Base-by-base conservation (phyloP, 2,797 vertebrate genomes). In the Acipenser transmontanus region DNA sequence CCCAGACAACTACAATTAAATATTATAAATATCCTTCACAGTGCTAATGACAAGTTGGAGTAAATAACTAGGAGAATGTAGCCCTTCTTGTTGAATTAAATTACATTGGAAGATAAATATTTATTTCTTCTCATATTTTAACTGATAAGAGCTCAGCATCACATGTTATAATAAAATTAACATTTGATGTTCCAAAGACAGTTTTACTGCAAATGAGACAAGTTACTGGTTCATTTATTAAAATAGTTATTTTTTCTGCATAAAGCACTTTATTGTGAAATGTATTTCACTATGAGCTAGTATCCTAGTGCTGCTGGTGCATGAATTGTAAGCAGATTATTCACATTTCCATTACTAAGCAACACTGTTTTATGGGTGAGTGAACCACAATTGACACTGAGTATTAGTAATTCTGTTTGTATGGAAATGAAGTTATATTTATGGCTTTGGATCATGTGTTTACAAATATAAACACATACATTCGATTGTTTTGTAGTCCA, bases 41-140 rank as follows among this genome's bases (percentile, higher is more conserved):
- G 34, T 34, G 34, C 34, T 34, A 34, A 34, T 34, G 34, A 34
- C 34, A 4, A 34, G 1, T 34, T 34, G 34, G 4, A 34, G 34
- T 34, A 3, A 34, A 34, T 34, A 34, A 3, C 34, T 34, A 34
- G 34, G 34, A 34, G 34, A 34, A 34, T 34, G 34, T 34, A 34
- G 34, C 34, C 34, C 34, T 34, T 4, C 34, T 3, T 34, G 34
- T 62, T 71, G 47, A 62, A 70, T 71, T 69, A 63, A 10, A 34
- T 66, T 61, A 70, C 62, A 47, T 66, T 20, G 9, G 54, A 54
- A 65, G 62, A 50, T 4, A 66, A 65, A 11, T 2, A 62, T 0
- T 47, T 68, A n/a, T 67, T 12, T 73, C 68, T 65, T 0, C 57
- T 64, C 64, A 60, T 0, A 2, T 70, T 68, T 77, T 7, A 2